Evolutionary conservation across 2,797 vertebrate genomes (phyloP).

Genomic region (Glossophaga mutica): DNA sequence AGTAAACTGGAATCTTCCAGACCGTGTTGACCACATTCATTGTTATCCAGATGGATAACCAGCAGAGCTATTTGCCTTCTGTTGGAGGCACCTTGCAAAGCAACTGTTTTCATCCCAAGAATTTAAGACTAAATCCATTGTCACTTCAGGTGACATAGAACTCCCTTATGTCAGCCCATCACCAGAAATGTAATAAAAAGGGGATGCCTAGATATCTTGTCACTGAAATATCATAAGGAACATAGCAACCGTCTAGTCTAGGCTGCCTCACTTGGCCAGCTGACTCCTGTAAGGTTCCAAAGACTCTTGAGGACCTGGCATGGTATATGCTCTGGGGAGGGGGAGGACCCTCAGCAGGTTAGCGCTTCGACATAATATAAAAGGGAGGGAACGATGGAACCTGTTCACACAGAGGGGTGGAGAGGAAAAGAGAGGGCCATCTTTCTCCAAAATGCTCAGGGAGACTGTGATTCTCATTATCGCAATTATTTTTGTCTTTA

Average conservation of each 20-base stretch:
- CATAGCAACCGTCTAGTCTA: background rate
- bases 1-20: background rate
- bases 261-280: background rate
- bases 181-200: background rate
- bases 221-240: background rate
- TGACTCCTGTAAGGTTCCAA: background rate
- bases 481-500: background rate
- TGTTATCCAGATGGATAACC: background rate
- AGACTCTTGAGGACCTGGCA: background rate
- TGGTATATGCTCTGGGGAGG: background rate
- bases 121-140: conserved; percentile 34
- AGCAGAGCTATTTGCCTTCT: background rate
- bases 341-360: background rate
- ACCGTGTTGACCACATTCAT: background rate
- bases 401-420: background rate
- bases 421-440: background rate
- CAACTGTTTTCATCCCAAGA: conserved; percentile 16
- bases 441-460: background rate
- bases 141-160: background rate
- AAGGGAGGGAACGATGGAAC: background rate
- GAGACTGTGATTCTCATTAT: background rate
- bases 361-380: background rate
- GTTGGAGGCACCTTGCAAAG: background rate
- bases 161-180: background rate
- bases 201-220: background rate